Base-by-base conservation (phyloP, 2,113 vertebrate species). In the Hippocampus mohnikei region DNA sequence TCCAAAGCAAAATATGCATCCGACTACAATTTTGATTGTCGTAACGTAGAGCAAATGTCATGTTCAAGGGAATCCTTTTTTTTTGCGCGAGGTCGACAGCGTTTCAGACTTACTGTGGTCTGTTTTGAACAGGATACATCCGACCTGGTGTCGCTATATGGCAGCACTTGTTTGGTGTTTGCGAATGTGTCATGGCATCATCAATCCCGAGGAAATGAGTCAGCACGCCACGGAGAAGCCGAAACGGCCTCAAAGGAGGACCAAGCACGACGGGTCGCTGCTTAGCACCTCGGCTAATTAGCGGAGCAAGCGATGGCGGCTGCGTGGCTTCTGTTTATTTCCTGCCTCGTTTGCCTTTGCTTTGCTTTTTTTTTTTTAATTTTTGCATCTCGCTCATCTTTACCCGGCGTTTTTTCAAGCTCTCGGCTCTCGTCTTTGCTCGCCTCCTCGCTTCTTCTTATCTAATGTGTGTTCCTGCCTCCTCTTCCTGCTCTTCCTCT, bases 381-480 rank as follows among this genome's bases (percentile, higher is more conserved):
- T 74, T 85, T 84, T 78, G 75, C 84, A 82, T 79, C 76, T 85
- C 67, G 67, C 79, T 42, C 70, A n/a, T 72, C 67, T 73, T 73
- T 53, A 78, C n/a, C 48, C 55, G 9, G 41, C 84, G 63, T 85
- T 82, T 84, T 86, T 84, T 86, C 83, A 78, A 84, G 80, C 77
- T 66, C 64, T 66, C 81, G 72, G 73, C 73, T 87, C 80, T 86
- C 74, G 70, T 86, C 73, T 74, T 23, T 12, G 1, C 81, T 78
- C 77, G 73, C 86, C 84, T 86, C 87, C 78, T 88, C 81, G 83
- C 71, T 74, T 52, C 76, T 86, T 33, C 80, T 89, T 89, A 90
- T 90, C 82, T 84, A 87, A 87, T 75, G 71, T 79, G 79, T 79
- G 74, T 84, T 85, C 82, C 71, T 77, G 73, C 79, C 75, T 78